These are phyloP conservation scores for Pseudomugil tenellus DNA, from an alignment of 2,797 vertebrate genomes.

Conservation along the genomic window DNA sequence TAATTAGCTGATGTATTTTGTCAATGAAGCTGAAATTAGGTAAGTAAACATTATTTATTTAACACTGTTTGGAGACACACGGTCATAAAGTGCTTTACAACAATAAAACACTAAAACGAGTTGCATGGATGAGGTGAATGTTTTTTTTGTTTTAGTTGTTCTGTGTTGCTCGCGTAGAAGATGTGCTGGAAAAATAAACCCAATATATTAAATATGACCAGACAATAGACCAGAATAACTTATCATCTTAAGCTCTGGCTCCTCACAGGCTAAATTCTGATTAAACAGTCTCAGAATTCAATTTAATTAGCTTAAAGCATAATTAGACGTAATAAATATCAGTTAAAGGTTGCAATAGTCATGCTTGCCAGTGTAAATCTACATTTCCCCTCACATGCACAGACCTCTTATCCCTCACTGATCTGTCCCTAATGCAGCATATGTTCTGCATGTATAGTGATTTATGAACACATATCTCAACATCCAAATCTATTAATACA, in stretches of 20 bases:
- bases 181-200: constrained; percentile 18
- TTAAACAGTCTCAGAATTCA: constrained; percentile 78
- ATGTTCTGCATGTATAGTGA: constrained; percentile 46
- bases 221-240: constrained; percentile 52
- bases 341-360: constrained; percentile 80
- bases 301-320: constrained; percentile 77
- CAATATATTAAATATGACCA: constrained; percentile 42
- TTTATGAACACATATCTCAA: constrained; percentile 57
- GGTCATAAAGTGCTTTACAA: no score
- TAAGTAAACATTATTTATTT: no score
- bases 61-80: no score
- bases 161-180: constrained; percentile 34
- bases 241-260: constrained; percentile 65
- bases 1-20: not conserved
- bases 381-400: constrained; percentile 52
- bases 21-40: not conserved
- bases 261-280: no score
- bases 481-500: constrained; percentile 46
- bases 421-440: constrained; percentile 35
- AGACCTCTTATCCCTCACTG: constrained; percentile 54
- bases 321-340: constrained; percentile 78
- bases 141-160: not conserved
- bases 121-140: not conserved
- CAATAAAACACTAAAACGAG: no score
- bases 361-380: constrained; percentile 71